These are phyloP conservation scores for Stegodyphus dumicola DNA, from an alignment of 1,140 invertebrate species.

Conservation along the genomic window DNA sequence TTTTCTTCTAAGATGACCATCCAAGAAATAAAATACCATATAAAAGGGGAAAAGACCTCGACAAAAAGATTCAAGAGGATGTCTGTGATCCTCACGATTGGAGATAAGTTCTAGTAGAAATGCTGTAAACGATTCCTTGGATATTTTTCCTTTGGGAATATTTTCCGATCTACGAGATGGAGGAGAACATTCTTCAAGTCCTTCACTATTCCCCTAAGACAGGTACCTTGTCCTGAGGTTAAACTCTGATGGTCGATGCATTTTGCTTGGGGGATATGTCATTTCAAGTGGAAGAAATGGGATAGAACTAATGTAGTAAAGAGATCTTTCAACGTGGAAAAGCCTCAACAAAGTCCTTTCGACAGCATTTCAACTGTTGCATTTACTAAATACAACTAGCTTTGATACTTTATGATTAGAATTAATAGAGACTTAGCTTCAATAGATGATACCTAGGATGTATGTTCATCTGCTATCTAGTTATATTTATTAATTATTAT, in stretches of 20 bases:
- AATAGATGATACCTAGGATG: too few species aligned
- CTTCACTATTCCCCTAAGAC: conserved; percentile 1
- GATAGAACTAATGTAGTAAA: too few species aligned
- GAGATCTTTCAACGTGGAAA: too few species aligned
- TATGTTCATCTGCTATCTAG: too few species aligned
- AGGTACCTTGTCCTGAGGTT: conserved; percentile 40
- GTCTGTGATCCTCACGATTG: background rate
- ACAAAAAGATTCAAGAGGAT: conserved; percentile 22
- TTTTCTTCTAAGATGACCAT: background rate
- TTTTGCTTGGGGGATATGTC: conserved; percentile 28
- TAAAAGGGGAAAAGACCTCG: background rate
- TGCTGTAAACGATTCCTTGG: conserved; percentile 22
- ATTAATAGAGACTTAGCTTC: too few species aligned
- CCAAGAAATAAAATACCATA: conserved; percentile 15
- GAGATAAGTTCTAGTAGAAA: background rate
- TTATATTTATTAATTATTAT: too few species aligned
- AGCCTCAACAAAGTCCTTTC: too few species aligned
- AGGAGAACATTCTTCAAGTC: conserved; percentile 19
- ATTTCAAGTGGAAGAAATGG: conserved; percentile 15
- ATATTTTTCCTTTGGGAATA: conserved; percentile 19
- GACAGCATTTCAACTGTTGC: too few species aligned
- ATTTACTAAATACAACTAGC: too few species aligned
- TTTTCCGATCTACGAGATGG: conserved; percentile 9
- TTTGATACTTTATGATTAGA: too few species aligned
- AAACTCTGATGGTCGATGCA: conserved; percentile 19